A percentile compares a stretch with the other conserved stretches of the same genome.
Evolutionary conservation across 2,113 vertebrate genomes (phyloP).

Genomic region (Chaetodon auriga): DNA sequence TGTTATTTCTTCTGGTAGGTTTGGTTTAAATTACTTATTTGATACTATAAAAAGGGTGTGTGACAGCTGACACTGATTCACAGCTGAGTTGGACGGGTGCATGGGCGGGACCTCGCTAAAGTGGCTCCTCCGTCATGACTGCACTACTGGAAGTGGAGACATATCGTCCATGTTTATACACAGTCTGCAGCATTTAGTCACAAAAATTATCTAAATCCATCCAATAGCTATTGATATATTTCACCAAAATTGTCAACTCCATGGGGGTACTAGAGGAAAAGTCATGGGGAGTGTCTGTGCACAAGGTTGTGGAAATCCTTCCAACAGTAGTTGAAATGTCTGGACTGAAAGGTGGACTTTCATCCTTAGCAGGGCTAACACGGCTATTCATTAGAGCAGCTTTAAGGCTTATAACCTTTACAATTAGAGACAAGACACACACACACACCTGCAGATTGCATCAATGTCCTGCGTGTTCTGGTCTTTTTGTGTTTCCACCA

Average conservation of each 20-base stretch:
- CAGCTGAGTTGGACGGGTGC: too few species aligned
- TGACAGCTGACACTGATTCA: too few species aligned
- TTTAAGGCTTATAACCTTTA: too few species aligned
- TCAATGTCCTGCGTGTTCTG: slow-evolving; percentile 87
- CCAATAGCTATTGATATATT: neutral
- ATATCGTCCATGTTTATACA: too few species aligned
- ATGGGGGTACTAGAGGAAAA: neutral
- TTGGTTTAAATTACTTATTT: too few species aligned
- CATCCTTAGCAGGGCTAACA: neutral
- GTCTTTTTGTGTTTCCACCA: slow-evolving; percentile 83
- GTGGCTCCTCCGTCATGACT: too few species aligned
- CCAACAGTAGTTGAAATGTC: neutral
- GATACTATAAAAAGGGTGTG: too few species aligned
- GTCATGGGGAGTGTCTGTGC: neutral
- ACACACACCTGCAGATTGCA: slow-evolving; percentile 91
- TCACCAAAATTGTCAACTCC: neutral
- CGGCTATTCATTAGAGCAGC: too few species aligned
- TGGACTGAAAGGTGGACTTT: neutral
- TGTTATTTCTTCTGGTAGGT: too few species aligned
- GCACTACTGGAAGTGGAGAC: too few species aligned
- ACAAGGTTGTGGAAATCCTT: neutral
- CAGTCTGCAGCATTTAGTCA: neutral
- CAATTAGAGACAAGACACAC: neutral
- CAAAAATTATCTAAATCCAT: neutral
- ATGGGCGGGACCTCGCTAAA: too few species aligned